Conservation (phyloP, 1,140 invertebrate genomes). For the Rhyacophila brunnea region DNA sequence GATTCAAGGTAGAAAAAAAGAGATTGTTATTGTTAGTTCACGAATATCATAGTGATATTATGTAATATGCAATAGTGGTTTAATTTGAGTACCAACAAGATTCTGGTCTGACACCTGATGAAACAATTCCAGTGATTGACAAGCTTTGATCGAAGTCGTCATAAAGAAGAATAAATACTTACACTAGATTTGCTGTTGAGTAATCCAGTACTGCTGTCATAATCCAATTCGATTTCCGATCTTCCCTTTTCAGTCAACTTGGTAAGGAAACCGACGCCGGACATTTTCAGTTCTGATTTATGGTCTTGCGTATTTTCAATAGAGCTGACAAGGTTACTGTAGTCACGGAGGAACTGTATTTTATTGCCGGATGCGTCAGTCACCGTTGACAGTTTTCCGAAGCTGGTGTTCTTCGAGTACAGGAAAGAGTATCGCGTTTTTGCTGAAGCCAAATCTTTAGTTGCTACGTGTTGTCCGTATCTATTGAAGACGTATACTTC, state of each 20-base stretch:
- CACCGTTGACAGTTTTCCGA: conserved; percentile 89
- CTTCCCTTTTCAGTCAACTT: conserved; percentile 78
- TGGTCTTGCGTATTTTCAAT: conserved; percentile 93
- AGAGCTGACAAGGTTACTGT: conserved; percentile 84
- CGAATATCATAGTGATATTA: too few relatives aligned
- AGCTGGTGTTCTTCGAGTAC: conserved; percentile 95
- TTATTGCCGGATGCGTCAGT: conserved; percentile 92
- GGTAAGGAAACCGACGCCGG: conserved; percentile 80
- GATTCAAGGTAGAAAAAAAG: too few relatives aligned
- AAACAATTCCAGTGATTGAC: too few relatives aligned
- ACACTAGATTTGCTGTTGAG: conserved; percentile 77
- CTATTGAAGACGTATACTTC: conserved; percentile 94
- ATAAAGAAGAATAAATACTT: conserved; percentile 40
- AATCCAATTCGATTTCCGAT: conserved; percentile 80
- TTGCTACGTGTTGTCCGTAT: conserved; percentile 92
- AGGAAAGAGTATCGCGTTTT: conserved; percentile 92
- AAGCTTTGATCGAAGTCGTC: too few relatives aligned
- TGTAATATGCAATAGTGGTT: too few relatives aligned
- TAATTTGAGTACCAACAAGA: too few relatives aligned
- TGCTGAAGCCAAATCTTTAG: conserved; percentile 88
- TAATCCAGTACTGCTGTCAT: conserved; percentile 78
- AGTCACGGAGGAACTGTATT: conserved; percentile 87
- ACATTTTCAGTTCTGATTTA: conserved; percentile 86
- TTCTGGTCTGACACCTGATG: too few relatives aligned
- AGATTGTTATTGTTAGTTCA: too few relatives aligned